Evolutionary conservation across 1,140 invertebrate genomes (phyloP).

Genomic region (Drosophila repletoides): DNA sequence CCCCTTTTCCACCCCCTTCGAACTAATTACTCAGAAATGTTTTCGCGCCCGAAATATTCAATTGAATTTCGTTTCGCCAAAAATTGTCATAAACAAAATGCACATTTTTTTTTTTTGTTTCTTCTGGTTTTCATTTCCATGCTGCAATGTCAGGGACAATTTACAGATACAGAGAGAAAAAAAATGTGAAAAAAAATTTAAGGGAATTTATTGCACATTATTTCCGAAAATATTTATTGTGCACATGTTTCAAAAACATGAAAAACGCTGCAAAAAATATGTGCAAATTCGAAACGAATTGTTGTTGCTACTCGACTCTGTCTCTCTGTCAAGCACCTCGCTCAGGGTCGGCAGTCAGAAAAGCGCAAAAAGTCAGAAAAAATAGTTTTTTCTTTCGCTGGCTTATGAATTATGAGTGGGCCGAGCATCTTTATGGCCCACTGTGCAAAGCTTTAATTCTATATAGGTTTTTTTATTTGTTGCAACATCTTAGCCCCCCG

Average conservation of each 20-base stretch:
- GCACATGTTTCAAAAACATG: slow-evolving; percentile 67
- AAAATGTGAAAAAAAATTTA: slow-evolving; percentile 44
- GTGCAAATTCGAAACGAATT: slow-evolving; percentile 25
- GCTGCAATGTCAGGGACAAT: slow-evolving; percentile 69
- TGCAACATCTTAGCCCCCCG: no score
- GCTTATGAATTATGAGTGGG: slow-evolving; percentile 67
- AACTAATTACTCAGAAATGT: slow-evolving; percentile 37
- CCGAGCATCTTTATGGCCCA: slow-evolving; percentile 57
- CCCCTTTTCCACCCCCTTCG: no score
- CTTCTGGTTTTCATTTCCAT: no score
- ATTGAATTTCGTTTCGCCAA: slow-evolving; percentile 11
- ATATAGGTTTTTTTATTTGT: slow-evolving; percentile 29
- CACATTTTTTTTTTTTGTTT: slow-evolving; percentile 25
- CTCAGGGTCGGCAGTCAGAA: no score
- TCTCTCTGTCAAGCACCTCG: slow-evolving; percentile 73
- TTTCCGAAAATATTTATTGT: slow-evolving; percentile 68
- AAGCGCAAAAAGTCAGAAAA: slow-evolving; percentile 15
- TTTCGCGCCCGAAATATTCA: no score
- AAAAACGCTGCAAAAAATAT: no score
- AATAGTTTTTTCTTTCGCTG: slow-evolving; percentile 57
- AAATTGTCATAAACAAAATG: slow-evolving; percentile 36
- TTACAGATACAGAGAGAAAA: slow-evolving; percentile 3
- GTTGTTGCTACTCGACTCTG: no score
- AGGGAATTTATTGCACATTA: slow-evolving; percentile 65
- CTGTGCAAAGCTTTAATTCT: slow-evolving; percentile 56